Base-by-base conservation (phyloP, 2,888 invertebrate genomes). In the Cryptosula pallasiana region DNA sequence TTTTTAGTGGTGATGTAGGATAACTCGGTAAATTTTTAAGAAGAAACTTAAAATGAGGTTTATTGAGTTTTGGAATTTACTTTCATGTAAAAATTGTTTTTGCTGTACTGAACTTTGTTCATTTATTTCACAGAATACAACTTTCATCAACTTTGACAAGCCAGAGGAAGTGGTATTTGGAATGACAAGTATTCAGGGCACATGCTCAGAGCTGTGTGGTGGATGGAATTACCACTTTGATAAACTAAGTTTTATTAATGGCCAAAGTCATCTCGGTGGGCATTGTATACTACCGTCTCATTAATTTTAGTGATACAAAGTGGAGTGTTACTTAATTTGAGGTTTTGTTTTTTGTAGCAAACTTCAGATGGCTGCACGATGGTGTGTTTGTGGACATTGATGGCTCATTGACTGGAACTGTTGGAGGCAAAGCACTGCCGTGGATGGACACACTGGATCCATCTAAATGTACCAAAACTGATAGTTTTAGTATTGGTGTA, bases 131-230 rank as follows among this genome's bases (percentile, higher is more conserved):
- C 23, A 63, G 63, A 32, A 63, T 27, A 9, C 34, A 1, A 32
- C 9, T 2, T 63, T 63, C 63, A 63, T 63, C 27, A 63, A 63
- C 34, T 63, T 32, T 63, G 63, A 63, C 32, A 9, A 20, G 20
- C 2, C 76, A 35, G 16, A 20, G 1, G 35, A 54, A 3, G 35
- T 72, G 3, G 76, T 76, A 2, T 71, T 80, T 1, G 71, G 72
- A 0, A 75, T 73, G 34, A 76, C 79, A 0, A 69, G 72, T 2
- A 78, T 80, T 32, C 74, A 76, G n/a, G 81, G 81, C 1, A 77
- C 77, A 3, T 81, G 80, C 70, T 9, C 23, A 0, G n/a, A 71
- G 0, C 63, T 63, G 27, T 63, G 63, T 32, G 63, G 63, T 23
- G 63, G 23, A 5, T 63, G 27, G 25, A 63, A 63, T n/a, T 63